Base-by-base conservation (phyloP, 2,888 invertebrate species). In the Empis stercorea region DNA sequence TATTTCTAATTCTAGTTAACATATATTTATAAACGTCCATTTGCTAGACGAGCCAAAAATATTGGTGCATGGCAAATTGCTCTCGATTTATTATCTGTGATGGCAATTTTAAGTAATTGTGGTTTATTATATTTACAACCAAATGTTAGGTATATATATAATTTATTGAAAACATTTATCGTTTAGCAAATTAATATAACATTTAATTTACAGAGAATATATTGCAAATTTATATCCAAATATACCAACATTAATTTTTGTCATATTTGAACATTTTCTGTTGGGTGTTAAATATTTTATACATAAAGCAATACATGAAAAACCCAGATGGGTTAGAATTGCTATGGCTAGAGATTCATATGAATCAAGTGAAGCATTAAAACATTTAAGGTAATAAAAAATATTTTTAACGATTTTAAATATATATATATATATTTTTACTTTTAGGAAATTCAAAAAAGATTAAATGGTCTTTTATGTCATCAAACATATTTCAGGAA, bases 31-130 rank as follows among this genome's bases (percentile, higher is more conserved):
- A 79, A 80, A 59, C 69, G 84, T 34, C 84, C 86, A 0, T 76
- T 80, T 61, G 73, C 77, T 1, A 73, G 78, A 50, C 73, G 76
- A 46, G 78, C 81, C 14, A 79, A 79, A 59, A 78, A 80, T 59
- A 81, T 79, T 52, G 81, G 84, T n/a, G 84, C 83, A 23, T 85
- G 85, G 84, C 81, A 83, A 74, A 79, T 82, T 55, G 66, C 66
- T 43, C 63, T 67, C 44, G 69, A 68, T 53, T 51, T 66, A 37
- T 55, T 70, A 15, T 72, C 81, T 30, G 72, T 85, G 49, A 80
- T 85, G 55, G 77, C 80, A 1, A 79, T 86, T 52, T 74, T 84
- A 58, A 85, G 84, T 46, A 86, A 86, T 66, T 82, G 81, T 61
- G 83, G 82, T 1, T 66, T 86, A 43, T 71, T 86, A 37, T 81